These are phyloP conservation scores for Macropis europaea DNA, from an alignment of 2,888 invertebrate species.

Conservation along the genomic window DNA sequence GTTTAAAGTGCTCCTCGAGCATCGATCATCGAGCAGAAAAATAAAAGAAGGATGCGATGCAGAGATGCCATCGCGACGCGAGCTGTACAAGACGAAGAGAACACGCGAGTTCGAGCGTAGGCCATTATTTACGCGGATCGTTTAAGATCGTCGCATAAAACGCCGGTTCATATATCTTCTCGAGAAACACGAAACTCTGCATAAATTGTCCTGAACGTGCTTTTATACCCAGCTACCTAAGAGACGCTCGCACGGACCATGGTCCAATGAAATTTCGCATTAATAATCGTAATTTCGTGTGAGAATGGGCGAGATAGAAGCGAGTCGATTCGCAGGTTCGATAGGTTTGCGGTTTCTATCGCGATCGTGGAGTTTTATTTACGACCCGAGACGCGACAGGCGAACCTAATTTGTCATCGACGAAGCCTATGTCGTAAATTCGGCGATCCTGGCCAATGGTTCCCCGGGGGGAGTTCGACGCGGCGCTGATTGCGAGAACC, in stretches of 20 bases:
- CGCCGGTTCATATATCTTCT: constrained; percentile 68
- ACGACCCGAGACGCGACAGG: constrained; percentile 2
- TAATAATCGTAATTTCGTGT: too few relatives aligned
- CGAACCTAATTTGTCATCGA: constrained; percentile 31
- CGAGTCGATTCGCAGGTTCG: too few relatives aligned
- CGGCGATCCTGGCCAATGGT: constrained; percentile 17
- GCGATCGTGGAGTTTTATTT: constrained; percentile 30
- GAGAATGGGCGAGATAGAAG: too few relatives aligned
- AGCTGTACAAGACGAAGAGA: constrained; percentile 36
- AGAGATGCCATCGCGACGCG: constrained; percentile 41
- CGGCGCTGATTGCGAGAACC: too few relatives aligned
- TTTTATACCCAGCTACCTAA: too few relatives aligned
- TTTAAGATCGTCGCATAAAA: constrained; percentile 67
- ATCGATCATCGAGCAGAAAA: too few relatives aligned
- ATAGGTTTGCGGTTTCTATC: too few relatives aligned
- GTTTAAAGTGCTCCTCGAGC: too few relatives aligned
- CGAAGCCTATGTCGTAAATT: constrained; percentile 13
- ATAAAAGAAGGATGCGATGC: constrained; percentile 36
- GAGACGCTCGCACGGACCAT: too few relatives aligned
- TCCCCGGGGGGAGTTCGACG: constrained; percentile 11
- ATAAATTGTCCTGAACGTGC: constrained; percentile 72
- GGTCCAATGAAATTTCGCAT: too few relatives aligned
- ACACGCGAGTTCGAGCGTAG: constrained; percentile 13
- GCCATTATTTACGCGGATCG: constrained; percentile 58
- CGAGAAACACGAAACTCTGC: constrained; percentile 61